Base-by-base conservation (phyloP, 2,888 invertebrate genomes). In the Aromia moschata region DNA sequence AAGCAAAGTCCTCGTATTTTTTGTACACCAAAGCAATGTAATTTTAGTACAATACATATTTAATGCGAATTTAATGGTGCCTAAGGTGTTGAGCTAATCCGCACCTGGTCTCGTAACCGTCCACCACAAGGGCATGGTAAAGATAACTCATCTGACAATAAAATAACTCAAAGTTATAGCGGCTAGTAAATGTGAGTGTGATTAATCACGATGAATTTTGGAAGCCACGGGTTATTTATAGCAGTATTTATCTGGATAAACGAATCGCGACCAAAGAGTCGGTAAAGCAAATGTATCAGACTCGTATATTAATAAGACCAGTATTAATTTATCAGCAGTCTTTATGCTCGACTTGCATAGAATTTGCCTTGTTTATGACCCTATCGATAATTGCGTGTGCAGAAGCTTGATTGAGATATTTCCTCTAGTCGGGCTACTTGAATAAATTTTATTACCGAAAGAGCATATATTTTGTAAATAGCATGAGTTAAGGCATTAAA, bases 401-500 rank as follows among this genome's bases (percentile, higher is more conserved):
- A 59, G 66, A 70, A 73, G 70, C 74, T 73, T 74, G 78, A 79
- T 78, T 78, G 77, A 79, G 78, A 78, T 79, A 77, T 77, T 77
- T 73, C 73, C 71, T 71, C 62, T 58, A 58, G 58, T 56, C 55
- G 65, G 63, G 64, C 65, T 67, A 71, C 70, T 71, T 64, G 68
- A 67, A 61, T 64, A 64, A 61, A 67, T 70, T 70, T 71, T 71
- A 71, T 69, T 65, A 64, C 65, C 51, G 41, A 44, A 60, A 58
- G 61, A 60, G 63, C 58, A 58, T 75, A 78, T 78, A 79, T 77
- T 78, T 78, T 71, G 77, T 75, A 75, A 77, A 78, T 78, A 77
- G 78, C 79, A 78, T 77, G 78, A 78, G 77, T 76, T 78, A 75
- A 72, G 68, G 76, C 77, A 79, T 79, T 79, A 78, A 79, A 77